These are phyloP conservation scores for Anolis apletophallus DNA, from an alignment of 2,797 vertebrate species.

Conservation along the genomic window DNA sequence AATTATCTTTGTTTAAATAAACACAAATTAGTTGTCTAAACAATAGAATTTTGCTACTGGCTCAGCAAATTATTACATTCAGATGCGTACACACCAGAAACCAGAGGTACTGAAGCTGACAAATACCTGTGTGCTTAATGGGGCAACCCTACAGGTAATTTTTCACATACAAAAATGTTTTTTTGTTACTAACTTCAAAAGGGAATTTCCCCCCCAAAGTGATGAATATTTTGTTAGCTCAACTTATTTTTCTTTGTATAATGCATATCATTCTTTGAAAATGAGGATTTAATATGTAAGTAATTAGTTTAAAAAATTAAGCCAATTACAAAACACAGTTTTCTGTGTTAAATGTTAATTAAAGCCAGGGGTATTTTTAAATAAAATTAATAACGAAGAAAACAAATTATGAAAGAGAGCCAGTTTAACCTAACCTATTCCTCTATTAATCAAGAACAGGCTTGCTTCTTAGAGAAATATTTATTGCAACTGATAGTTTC, in stretches of 20 bases:
- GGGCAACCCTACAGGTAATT: conserved; percentile 45
- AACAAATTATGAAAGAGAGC: conserved; percentile 61
- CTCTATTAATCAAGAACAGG: conserved; percentile 67
- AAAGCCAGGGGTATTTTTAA: conserved; percentile 71
- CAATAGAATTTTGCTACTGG: conserved; percentile 29
- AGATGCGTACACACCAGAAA: conserved; percentile 21
- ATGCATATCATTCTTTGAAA: conserved; percentile 68
- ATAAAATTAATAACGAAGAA: conserved; percentile 69
- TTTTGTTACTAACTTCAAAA: conserved; percentile 53
- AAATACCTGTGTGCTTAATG: conserved; percentile 39
- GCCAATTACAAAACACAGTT: conserved; percentile 73
- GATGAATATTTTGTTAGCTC: conserved; percentile 61
- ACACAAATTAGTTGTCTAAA: conserved; percentile 41
- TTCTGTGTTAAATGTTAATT: conserved; percentile 76
- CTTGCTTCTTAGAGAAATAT: conserved; percentile 58
- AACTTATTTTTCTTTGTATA: conserved; percentile 68
- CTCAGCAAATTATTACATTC: conserved; percentile 33
- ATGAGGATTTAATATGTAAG: conserved; percentile 71
- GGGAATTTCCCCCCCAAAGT: conserved; percentile 44
- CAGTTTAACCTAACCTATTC: conserved; percentile 60
- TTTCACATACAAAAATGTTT: conserved; percentile 46
- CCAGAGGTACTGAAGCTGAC: conserved; percentile 19
- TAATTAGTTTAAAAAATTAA: conserved; percentile 73
- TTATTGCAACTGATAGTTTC: conserved; percentile 64
- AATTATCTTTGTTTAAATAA: conserved; percentile 62